Evolutionary conservation across 2,797 vertebrate species (phyloP), one percentile per base, ranked within the genome.

Genomic region (Brotogeris chrysoptera): DNA sequence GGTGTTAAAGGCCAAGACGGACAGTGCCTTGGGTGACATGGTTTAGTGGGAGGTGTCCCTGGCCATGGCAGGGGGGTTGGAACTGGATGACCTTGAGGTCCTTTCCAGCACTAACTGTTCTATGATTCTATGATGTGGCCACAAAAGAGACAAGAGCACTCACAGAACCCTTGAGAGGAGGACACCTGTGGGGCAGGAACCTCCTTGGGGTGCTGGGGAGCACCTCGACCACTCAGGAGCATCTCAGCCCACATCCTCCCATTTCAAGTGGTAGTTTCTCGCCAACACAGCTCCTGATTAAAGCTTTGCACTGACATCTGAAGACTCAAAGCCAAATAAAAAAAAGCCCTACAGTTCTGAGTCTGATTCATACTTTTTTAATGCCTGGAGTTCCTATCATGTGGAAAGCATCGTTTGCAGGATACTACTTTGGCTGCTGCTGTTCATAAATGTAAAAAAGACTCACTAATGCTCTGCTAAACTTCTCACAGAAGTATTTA

Each of bases 351-450:
- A 64, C 68, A 38, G 77, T 80, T 68, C 60, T 85, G 89, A 80
- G 90, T 80, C 92, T 32, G 10, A 87, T 93, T 92, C 86, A 87
- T 89, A 76, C 52, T 87, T 92, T 92, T 96, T 95, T 93, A 96
- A 93, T 82, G 92, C 90, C 65, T 39, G 60, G 71, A 44, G 47
- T 16, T 90, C 13, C 8, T 80, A 68, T 89, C 81, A n/a, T 32
- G 60, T 82, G 71, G 91, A 92, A 94, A 87, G 84, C 79, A 80
- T 83, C 93, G 89, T 82, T 50, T 52, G 76, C 59, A 85, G 64
- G 81, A 66, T 64, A 74, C 65, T 74, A 10, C 96, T 95, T 80
- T 69, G 91, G 88, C 93, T 88, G 36, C 86, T 87, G 80, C 88
- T 92, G 80, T 24, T 93, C 77, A 76, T 44, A 91, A 84, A 93